phyloP scores from a whole-genome alignment of 2,113 vertebrate genomes.

The Rhinichthys klamathensis region DNA sequence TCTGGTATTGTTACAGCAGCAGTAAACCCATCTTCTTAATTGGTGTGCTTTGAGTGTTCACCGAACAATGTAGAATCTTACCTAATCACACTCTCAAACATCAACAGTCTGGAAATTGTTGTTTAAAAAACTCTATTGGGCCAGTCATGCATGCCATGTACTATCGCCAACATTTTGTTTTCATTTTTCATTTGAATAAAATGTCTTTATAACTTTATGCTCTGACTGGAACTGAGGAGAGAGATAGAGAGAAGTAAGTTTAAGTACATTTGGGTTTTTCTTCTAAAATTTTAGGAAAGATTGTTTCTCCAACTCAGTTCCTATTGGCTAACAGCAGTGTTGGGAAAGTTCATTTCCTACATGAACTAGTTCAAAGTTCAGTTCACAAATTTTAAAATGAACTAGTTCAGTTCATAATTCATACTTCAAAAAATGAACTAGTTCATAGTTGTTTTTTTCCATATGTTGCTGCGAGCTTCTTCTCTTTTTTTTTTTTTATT shows the following conservation, averaged over 20 bases:
- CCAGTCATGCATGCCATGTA: not conserved
- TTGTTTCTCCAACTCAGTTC: not conserved
- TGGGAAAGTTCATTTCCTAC: no score
- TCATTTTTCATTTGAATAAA: not conserved
- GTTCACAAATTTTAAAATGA: no score
- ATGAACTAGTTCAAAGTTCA: no score
- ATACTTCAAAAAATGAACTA: no score
- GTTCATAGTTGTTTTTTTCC: no score
- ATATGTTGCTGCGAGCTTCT: no score
- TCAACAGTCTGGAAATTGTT: not conserved
- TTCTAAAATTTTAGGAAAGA: not conserved
- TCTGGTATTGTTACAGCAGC: conserved; percentile 67
- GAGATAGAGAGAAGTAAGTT: no score
- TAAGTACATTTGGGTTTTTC: no score
- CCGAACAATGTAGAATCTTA: conserved; percentile 59
- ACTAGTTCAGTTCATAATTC: no score
- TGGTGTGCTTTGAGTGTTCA: conserved; percentile 68
- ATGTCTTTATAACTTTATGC: not conserved
- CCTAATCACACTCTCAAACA: conserved; percentile 26
- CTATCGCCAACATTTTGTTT: not conserved
- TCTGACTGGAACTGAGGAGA: not conserved
- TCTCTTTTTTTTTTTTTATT: no score
- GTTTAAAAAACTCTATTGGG: not conserved
- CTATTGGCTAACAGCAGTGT: not conserved
- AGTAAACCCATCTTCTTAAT: conserved; percentile 71